Conservation (phyloP, 2,888 invertebrate species). For the Siphlonurus alternatus region DNA sequence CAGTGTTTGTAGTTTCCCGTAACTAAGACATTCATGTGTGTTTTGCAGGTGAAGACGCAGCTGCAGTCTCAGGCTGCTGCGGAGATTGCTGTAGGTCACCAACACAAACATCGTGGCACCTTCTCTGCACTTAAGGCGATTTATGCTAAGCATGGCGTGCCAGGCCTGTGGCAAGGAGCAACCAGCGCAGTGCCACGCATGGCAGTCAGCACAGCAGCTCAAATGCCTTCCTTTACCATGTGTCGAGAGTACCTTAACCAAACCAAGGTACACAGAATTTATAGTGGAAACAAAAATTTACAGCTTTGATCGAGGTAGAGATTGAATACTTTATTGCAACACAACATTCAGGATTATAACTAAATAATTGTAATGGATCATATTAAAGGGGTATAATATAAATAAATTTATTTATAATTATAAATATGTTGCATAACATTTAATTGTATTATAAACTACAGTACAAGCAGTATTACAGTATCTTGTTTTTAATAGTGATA, state of each 20-base stretch:
- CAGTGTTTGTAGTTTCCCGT: too few relatives aligned
- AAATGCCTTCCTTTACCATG: constrained; percentile 64
- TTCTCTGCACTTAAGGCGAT: constrained; percentile 37
- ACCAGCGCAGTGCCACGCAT: constrained; percentile 54
- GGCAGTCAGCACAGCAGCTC: constrained; percentile 65
- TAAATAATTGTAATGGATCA: too few relatives aligned
- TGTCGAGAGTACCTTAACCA: constrained; percentile 36
- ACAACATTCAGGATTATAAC: too few relatives aligned
- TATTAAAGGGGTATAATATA: too few relatives aligned
- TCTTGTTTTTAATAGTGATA: too few relatives aligned
- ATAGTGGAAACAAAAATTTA: too few relatives aligned
- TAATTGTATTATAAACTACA: too few relatives aligned
- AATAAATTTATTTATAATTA: too few relatives aligned
- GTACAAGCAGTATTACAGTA: too few relatives aligned
- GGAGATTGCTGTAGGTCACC: constrained; percentile 77
- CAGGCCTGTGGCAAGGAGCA: constrained; percentile 68
- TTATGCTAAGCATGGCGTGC: constrained; percentile 26
- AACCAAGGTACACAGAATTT: constrained; percentile 15
- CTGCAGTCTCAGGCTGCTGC: constrained; percentile 52
- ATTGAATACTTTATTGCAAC: too few relatives aligned
- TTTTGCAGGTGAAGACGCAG: constrained; percentile 52
- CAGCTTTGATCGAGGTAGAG: too few relatives aligned
- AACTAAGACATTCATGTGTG: neutral
- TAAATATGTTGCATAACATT: too few relatives aligned
- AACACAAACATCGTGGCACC: constrained; percentile 57